A percentile compares a stretch with the other conserved stretches of the same genome.
Evolutionary conservation across 1,140 invertebrate species (phyloP).

Genomic region (Argopecten irradians): DNA sequence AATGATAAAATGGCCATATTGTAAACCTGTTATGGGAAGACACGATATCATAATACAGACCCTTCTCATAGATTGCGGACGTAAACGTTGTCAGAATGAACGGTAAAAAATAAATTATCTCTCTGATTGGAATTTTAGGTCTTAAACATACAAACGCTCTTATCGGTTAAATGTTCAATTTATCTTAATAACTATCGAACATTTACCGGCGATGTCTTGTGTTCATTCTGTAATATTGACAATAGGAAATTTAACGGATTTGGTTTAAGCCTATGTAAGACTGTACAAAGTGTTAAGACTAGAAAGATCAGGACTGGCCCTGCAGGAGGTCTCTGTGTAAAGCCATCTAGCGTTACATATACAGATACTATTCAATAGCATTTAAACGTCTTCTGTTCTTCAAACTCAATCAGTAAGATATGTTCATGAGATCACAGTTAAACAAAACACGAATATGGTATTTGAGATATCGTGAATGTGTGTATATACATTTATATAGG

Average conservation of each 20-base stretch:
- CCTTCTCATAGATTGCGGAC: neutral
- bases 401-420: neutral
- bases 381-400: constrained; percentile 17
- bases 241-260: constrained; percentile 18
- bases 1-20: neutral
- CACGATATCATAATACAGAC: neutral
- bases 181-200: constrained; percentile 3
- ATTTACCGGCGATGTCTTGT: neutral
- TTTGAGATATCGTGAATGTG: neutral
- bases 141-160: neutral
- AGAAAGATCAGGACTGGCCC: neutral
- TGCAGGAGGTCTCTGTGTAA: neutral
- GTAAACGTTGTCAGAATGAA: neutral
- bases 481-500: neutral
- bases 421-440: neutral
- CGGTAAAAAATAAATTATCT: constrained; percentile 18
- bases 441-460: neutral
- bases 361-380: neutral
- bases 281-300: neutral
- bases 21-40: neutral
- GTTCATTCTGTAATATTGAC: neutral
- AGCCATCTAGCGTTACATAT: neutral
- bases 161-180: neutral
- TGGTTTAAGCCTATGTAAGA: neutral
- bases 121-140: neutral